Conservation (phyloP, 2,113 vertebrate species). For the Epinephelus fuscoguttatus region DNA sequence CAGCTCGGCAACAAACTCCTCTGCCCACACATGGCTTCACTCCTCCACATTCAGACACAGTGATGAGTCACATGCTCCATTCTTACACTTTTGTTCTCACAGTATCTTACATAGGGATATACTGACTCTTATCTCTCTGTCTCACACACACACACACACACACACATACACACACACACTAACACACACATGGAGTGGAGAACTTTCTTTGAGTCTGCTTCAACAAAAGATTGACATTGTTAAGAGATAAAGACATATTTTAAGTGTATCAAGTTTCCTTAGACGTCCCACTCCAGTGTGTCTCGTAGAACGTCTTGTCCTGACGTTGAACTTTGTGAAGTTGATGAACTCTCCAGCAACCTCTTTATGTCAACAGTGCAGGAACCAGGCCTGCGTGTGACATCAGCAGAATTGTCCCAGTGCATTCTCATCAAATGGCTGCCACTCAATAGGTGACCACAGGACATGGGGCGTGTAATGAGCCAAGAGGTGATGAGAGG, state of each 20-base stretch:
- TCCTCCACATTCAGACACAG: slow-evolving; percentile 80
- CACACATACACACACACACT: slow-evolving; percentile 14
- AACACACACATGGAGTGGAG: slow-evolving; percentile 4
- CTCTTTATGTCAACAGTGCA: slow-evolving; percentile 75
- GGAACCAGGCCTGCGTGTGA: slow-evolving; percentile 57
- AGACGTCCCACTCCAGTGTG: slow-evolving; percentile 12
- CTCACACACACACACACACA: slow-evolving; percentile 38
- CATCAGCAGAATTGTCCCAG: slow-evolving; percentile 78
- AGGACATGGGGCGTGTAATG: slow-evolving; percentile 48
- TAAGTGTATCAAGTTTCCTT: slow-evolving; percentile 11
- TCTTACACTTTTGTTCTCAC: slow-evolving; percentile 83
- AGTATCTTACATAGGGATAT: slow-evolving; percentile 74
- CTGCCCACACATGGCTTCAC: slow-evolving; percentile 79
- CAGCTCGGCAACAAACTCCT: slow-evolving; percentile 76
- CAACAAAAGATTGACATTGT: neutral
- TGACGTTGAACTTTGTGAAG: slow-evolving; percentile 62
- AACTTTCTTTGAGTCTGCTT: slow-evolving; percentile 25
- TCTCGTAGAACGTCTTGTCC: slow-evolving; percentile 26
- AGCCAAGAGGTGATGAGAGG: slow-evolving; percentile 57
- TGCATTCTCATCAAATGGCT: slow-evolving; percentile 71
- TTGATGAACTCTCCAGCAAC: slow-evolving; percentile 61
- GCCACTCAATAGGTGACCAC: slow-evolving; percentile 69
- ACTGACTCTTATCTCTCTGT: slow-evolving; percentile 63
- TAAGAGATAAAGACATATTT: neutral
- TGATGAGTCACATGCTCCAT: slow-evolving; percentile 85